phyloP scores from a whole-genome alignment of 2,113 vertebrate genomes.

The Upupa epops region DNA sequence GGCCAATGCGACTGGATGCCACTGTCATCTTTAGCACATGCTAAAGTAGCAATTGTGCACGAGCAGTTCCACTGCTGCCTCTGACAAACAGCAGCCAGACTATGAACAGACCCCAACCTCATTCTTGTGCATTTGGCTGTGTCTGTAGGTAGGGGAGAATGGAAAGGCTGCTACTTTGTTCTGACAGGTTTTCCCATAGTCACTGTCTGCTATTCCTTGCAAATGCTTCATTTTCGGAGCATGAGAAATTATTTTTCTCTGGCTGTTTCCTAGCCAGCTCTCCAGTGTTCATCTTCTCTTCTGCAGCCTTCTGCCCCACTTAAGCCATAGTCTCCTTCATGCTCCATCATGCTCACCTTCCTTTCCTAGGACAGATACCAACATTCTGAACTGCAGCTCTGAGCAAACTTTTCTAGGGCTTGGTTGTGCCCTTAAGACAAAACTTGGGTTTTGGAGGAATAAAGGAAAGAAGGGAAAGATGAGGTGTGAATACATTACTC shows the following conservation, averaged over 20 bases:
- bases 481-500: background rate
- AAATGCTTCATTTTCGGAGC: slow-evolving; percentile 63
- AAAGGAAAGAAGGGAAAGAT: background rate
- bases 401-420: background rate
- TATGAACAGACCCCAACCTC: slow-evolving; percentile 66
- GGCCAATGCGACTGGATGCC: slow-evolving; percentile 73
- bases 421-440: background rate
- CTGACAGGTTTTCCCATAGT: slow-evolving; percentile 72
- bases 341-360: background rate
- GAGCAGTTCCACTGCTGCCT: slow-evolving; percentile 71
- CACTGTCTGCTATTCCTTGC: slow-evolving; percentile 65
- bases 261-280: background rate
- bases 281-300: background rate
- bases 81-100: slow-evolving; percentile 73
- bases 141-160: slow-evolving; percentile 71
- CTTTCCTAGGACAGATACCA: background rate
- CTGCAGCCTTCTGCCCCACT: background rate
- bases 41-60: slow-evolving; percentile 69
- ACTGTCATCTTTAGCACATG: slow-evolving; percentile 80
- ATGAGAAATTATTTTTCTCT: slow-evolving; percentile 23
- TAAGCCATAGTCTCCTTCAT: background rate
- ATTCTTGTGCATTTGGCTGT: slow-evolving; percentile 65
- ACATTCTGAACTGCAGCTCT: background rate
- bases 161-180: slow-evolving; percentile 68
- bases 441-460: background rate